Evolutionary conservation across 2,113 vertebrate species (phyloP), one percentile per base, ranked within the genome.

Genomic region (Istiophorus platypterus): DNA sequence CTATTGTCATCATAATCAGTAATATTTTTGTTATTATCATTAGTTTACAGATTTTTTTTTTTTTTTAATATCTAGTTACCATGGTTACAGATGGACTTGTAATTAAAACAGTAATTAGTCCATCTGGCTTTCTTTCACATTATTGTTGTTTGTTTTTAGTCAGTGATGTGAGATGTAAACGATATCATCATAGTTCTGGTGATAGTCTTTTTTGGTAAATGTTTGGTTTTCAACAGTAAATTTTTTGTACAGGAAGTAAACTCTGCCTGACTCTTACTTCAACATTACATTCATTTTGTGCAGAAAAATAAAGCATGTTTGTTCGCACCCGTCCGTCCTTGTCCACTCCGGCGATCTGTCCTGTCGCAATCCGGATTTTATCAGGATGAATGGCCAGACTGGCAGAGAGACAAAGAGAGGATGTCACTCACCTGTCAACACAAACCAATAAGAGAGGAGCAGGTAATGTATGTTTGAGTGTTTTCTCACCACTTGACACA

Each of bases 301-400:
- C 31, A 34, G 31, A 11, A 9, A 11, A 12, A 54, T 5, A 56
- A 27, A 27, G 13, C 13, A 27, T 15, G 29, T 37, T 2, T 26
- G 10, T 42, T 94, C 96, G 92, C 29, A 99, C 98, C 93, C 98
- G 96, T 93, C 98, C 98, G 79, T 99, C 98, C 94, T 99, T 99
- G 95, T 99, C 97, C 91, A 99, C 98, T 90, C 98, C 98, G 81
- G 98, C 98, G 57, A 99, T 96, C 95, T 99, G 98, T 92, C 98
- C 98, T 62, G 98, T 99, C 83, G 98, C 98, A 59, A 99, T 99
- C 73, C 98, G 97, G 89, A 99, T 99, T 95, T 99, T 98, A 95
- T 99, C 98, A 49, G 98, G 98, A 94, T 99, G 98, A 91, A 99
- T 89, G 87, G 98, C 97, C 88, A 99, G 96, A 92, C 98, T 99